Evolutionary conservation across 2,797 vertebrate species (phyloP).

Genomic region (Scolopax rusticola): DNA sequence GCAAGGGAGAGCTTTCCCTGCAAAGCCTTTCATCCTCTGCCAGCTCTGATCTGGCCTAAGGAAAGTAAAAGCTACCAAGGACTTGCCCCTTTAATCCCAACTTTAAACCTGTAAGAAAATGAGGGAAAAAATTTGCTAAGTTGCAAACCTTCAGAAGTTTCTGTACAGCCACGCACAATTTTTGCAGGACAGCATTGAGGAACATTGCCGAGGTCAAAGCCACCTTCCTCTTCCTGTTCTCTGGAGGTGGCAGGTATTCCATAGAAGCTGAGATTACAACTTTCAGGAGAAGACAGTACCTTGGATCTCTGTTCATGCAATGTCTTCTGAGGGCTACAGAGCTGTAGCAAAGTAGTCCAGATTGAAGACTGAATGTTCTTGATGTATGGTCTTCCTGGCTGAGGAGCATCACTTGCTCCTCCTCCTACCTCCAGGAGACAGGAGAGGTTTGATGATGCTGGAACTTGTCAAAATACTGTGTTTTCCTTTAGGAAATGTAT

Average conservation of each 20-base stretch:
- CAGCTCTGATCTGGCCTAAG: neutral
- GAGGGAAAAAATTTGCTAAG: neutral
- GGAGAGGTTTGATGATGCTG: neutral
- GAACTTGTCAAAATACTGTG: neutral
- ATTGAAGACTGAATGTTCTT: neutral
- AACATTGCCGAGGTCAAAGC: neutral
- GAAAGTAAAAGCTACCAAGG: neutral
- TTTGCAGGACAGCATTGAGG: neutral
- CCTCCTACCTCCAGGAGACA: neutral
- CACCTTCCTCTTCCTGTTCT: neutral
- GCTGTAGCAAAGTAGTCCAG: neutral
- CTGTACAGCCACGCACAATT: fast-evolving
- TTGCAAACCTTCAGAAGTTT: neutral
- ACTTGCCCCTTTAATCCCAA: conserved; percentile 1
- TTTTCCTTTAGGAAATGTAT: neutral
- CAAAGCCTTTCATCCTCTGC: conserved; percentile 9
- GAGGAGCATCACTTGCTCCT: neutral
- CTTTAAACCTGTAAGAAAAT: neutral
- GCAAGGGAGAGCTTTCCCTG: neutral
- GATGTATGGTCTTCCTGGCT: neutral
- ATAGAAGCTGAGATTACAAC: neutral
- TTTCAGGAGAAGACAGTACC: neutral
- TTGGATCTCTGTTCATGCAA: neutral
- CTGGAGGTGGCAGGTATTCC: neutral
- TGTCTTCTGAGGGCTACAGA: neutral